Conservation (phyloP, 2,113 vertebrate genomes). For the Orthonyx spaldingii region DNA sequence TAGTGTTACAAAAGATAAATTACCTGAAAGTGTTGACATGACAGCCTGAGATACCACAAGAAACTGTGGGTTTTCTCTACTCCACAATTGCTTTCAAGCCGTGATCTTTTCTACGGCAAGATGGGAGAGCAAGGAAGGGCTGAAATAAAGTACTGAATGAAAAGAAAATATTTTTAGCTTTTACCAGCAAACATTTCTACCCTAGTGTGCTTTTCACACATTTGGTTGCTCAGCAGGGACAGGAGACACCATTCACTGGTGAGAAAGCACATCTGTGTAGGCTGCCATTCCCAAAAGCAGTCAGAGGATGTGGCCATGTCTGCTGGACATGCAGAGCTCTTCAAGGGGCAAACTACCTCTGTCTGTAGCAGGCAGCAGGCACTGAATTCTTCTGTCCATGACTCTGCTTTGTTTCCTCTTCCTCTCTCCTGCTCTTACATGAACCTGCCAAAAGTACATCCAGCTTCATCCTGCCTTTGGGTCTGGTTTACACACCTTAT, state of each 20-base stretch:
- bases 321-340: neutral
- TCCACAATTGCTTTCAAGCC: neutral
- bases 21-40: neutral
- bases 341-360: neutral
- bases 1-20: neutral
- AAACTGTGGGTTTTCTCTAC: neutral
- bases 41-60: neutral
- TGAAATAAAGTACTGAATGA: neutral
- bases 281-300: neutral
- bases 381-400: neutral
- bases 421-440: neutral
- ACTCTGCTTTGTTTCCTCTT: neutral
- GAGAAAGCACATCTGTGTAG: neutral
- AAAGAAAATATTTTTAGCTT: neutral
- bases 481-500: neutral
- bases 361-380: neutral
- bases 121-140: neutral
- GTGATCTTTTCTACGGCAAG: neutral
- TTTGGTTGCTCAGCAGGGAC: neutral
- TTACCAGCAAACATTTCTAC: neutral
- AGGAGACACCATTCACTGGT: neutral
- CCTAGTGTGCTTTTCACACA: neutral
- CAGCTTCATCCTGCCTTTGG: neutral
- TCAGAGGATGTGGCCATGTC: fast-evolving
- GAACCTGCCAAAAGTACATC: neutral